Evolutionary conservation across 2,113 vertebrate genomes (phyloP), one percentile per base, ranked within the genome.

Genomic region (Spilogale gracilis): DNA sequence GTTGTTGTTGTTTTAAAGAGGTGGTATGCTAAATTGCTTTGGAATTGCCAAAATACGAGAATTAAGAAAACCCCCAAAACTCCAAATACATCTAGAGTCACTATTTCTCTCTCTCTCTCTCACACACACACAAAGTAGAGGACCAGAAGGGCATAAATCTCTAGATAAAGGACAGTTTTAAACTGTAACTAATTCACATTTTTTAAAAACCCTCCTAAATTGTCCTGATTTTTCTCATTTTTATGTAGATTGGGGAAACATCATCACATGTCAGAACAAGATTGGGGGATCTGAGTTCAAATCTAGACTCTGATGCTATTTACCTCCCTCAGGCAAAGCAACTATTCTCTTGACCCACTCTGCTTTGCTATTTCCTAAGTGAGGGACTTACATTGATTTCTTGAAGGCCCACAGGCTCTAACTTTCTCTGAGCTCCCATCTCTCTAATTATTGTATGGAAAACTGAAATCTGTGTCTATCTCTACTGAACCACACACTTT

Each of bases 41-140:
- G n/a, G 30, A 17, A 80, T 83, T 96, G 92, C 86, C 78, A 92
- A 97, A 86, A 95, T 52, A 76, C 85, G 30, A 32, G 32, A 52
- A 63, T 87, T 94, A 89, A 95, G 97, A 98, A 97, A 97, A 56
- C 18, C 74, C 95, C 94, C 86, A 73, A 89, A 98, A 97, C 45
- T 95, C 97, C 92, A 90, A 96, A 92, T 65, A 69, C 27, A 71
- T 79, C 27, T 56, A 48, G 25, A 91, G 56, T 56, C 78, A 89
- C 93, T 78, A 91, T 87, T 94, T 25, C 71, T 17, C 16, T 17
- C 13, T 17, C 32, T 18, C 32, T 18, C 69, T 10, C n/a, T 20
- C 76, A 61, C n/a, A 45, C 54, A 82, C 38, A 83, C 20, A 25
- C n/a, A 82, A 3, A 45, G 50, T 56, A 82, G 58, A 45, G 4